Conservation (phyloP, 2,113 vertebrate species). For the Megaleporinus macrocephalus region DNA sequence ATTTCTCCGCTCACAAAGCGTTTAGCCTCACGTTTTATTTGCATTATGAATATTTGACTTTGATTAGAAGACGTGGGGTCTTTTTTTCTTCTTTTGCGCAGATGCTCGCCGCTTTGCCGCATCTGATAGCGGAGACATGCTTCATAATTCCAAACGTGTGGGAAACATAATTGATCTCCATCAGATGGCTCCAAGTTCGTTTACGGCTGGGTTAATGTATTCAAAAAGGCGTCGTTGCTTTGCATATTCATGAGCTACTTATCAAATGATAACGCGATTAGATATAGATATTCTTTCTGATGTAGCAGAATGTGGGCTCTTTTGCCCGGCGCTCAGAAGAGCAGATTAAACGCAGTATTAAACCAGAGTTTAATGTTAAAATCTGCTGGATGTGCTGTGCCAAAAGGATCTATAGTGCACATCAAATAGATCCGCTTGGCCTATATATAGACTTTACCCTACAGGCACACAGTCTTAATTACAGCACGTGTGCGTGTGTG, state of each 20-base stretch:
- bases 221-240: conserved; percentile 35
- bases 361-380: conserved; percentile 24
- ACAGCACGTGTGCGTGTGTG: conserved; percentile 30
- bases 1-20: conserved; percentile 8
- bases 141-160: conserved; percentile 28
- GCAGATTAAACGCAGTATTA: conserved; percentile 36
- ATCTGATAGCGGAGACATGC: not conserved
- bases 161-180: conserved; percentile 43
- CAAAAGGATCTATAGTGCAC: conserved; percentile 40
- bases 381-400: conserved; percentile 35
- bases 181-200: conserved; percentile 25
- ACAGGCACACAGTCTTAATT: conserved; percentile 49
- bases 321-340: conserved; percentile 5
- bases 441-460: conserved; percentile 54
- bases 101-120: not conserved
- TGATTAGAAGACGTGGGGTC: not conserved
- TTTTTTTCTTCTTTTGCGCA: not conserved
- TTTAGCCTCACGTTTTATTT: conserved; percentile 33
- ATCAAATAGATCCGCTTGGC: conserved; percentile 34
- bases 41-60: conserved; percentile 48
- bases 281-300: conserved; percentile 52
- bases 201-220: conserved; percentile 50
- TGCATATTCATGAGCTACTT: conserved; percentile 53
- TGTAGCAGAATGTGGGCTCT: conserved; percentile 21
- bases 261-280: conserved; percentile 50